Evolutionary conservation across 2,888 invertebrate genomes (phyloP).

Genomic region (Drosophila maculinotata): DNA sequence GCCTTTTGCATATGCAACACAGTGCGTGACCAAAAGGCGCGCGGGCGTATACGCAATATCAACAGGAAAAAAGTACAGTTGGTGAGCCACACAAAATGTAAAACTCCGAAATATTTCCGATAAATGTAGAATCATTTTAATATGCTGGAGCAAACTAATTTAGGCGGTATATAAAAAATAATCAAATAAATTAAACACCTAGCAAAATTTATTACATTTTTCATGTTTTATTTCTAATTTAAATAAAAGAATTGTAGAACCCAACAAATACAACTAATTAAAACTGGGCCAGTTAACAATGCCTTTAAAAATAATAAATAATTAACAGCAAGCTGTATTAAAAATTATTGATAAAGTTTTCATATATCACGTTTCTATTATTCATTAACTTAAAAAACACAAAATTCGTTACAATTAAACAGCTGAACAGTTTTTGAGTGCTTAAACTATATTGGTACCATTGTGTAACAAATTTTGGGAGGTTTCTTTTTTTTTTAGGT

Average conservation of each 20-base stretch:
- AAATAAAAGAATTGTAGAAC: no score
- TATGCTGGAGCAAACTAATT: no score
- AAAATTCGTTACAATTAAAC: neutral
- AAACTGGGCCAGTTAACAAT: no score
- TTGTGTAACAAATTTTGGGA: constrained; percentile 2
- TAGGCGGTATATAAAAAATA: neutral
- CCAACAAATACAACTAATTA: no score
- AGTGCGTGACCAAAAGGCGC: constrained; percentile 20
- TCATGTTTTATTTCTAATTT: no score
- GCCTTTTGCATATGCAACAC: constrained; percentile 72
- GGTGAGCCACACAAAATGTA: neutral
- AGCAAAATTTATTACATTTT: no score
- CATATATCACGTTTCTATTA: no score
- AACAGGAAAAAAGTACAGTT: constrained; percentile 19
- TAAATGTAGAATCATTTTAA: no score
- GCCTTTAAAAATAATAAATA: no score
- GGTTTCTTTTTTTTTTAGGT: neutral
- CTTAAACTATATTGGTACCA: constrained; percentile 1
- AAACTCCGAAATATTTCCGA: neutral
- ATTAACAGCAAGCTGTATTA: no score
- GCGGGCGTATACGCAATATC: constrained; percentile 12
- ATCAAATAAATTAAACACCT: neutral
- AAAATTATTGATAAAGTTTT: no score
- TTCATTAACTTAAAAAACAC: no score
- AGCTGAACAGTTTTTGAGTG: neutral